Evolutionary conservation across 2,113 vertebrate species (phyloP).

Genomic region (Eclectus roratus): DNA sequence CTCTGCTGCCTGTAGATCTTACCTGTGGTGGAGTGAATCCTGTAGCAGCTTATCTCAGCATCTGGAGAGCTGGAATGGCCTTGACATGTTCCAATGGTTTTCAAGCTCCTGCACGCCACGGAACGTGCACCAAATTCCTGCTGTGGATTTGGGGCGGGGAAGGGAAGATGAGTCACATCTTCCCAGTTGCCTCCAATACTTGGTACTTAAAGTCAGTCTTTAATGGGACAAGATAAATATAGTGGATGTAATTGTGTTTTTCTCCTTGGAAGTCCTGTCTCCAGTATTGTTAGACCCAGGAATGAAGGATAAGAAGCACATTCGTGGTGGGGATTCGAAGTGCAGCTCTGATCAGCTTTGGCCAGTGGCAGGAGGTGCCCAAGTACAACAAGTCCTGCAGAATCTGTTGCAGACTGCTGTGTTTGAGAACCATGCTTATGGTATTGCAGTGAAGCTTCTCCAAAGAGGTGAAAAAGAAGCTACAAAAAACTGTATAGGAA

Average conservation of each 20-base stretch:
- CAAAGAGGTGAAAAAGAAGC: neutral
- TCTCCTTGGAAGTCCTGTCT: neutral
- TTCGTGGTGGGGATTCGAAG: neutral
- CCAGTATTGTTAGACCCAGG: neutral
- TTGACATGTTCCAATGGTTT: accelerated
- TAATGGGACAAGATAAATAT: neutral
- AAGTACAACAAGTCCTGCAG: neutral
- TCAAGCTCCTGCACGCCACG: neutral
- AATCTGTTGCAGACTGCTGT: neutral
- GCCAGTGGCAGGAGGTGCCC: neutral
- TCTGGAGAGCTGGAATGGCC: accelerated
- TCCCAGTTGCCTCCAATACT: neutral
- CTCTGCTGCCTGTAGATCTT: accelerated
- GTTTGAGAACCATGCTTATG: neutral
- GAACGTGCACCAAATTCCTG: neutral
- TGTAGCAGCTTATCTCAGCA: neutral
- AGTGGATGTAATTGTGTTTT: neutral
- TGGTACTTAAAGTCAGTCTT: slow-evolving; percentile 9
- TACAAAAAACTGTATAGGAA: neutral
- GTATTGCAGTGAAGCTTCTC: neutral
- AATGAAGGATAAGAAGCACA: accelerated
- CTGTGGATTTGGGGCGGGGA: neutral
- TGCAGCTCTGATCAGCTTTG: neutral
- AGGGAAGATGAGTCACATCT: slow-evolving; percentile 32
- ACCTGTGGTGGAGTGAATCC: neutral